Conservation (phyloP, 2,888 invertebrate species). For the Scaptomyza polygonia region DNA sequence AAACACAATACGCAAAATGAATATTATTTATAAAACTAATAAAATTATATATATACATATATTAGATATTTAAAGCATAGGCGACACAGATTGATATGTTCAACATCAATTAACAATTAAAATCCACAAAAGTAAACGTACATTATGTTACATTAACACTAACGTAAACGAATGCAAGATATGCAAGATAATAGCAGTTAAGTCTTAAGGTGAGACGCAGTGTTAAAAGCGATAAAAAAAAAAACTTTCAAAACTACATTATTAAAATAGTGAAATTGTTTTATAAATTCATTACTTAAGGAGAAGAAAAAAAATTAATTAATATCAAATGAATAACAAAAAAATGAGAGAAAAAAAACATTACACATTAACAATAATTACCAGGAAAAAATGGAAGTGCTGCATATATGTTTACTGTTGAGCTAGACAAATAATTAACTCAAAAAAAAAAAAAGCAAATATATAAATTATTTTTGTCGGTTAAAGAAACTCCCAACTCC, state of each 20-base stretch:
- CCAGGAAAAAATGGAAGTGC: constrained; percentile 60
- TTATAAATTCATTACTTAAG: constrained; percentile 69
- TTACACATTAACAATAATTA: constrained; percentile 53
- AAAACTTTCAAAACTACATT: constrained; percentile 40
- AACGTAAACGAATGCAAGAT: constrained; percentile 55
- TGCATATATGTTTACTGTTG: constrained; percentile 76
- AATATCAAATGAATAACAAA: constrained; percentile 27
- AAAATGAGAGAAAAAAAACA: constrained; percentile 2
- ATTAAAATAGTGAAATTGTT: constrained; percentile 72
- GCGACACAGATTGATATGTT: constrained; percentile 62
- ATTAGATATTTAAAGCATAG: constrained; percentile 50
- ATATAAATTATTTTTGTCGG: constrained; percentile 54
- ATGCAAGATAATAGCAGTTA: constrained; percentile 55
- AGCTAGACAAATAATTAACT: constrained; percentile 65
- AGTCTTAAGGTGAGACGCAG: constrained; percentile 59
- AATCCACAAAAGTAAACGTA: constrained; percentile 53
- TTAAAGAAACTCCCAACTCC: constrained; percentile 24
- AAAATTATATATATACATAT: constrained; percentile 56
- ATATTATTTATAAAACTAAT: constrained; percentile 54
- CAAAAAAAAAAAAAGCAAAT: constrained; percentile 49
- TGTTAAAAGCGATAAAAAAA: constrained; percentile 36
- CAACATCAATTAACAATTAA: constrained; percentile 63
- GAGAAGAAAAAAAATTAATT: constrained; percentile 27
- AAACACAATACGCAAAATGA: constrained; percentile 52
- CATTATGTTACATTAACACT: constrained; percentile 66